Evolutionary conservation across 2,113 vertebrate species (phyloP).

Genomic region (Tachycineta bicolor): DNA sequence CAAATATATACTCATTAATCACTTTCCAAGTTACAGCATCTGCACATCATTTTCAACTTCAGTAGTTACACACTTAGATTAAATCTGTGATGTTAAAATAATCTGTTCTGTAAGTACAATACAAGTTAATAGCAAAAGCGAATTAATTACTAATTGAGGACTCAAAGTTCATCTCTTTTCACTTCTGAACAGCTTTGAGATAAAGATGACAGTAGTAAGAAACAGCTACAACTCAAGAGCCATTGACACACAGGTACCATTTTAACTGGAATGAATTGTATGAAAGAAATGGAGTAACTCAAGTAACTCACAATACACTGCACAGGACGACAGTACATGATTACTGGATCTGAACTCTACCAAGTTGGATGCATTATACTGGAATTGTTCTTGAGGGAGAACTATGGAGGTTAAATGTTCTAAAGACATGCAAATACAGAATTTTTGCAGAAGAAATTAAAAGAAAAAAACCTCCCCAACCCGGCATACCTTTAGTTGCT

Average conservation of each 20-base stretch:
- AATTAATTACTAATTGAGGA: constrained; percentile 48
- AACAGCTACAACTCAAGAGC: constrained; percentile 50
- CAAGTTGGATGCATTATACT: constrained; percentile 55
- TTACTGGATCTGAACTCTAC: constrained; percentile 57
- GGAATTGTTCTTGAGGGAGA: constrained; percentile 58
- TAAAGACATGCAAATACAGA: constrained; percentile 75
- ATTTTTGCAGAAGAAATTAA: constrained; percentile 44
- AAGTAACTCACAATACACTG: constrained; percentile 67
- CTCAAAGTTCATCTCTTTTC: constrained; percentile 56
- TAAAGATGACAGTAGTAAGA: constrained; percentile 44
- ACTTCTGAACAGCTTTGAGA: constrained; percentile 61
- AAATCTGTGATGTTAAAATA: constrained; percentile 44
- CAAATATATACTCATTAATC: constrained; percentile 39
- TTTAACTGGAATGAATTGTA: constrained; percentile 62
- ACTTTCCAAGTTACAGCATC: constrained; percentile 58
- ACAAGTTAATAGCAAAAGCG: constrained; percentile 59
- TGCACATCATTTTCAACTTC: constrained; percentile 17
- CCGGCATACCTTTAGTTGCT: constrained; percentile 91
- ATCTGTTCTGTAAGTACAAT: constrained; percentile 32
- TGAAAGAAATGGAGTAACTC: constrained; percentile 68
- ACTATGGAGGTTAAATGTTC: constrained; percentile 65
- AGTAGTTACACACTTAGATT: constrained; percentile 53
- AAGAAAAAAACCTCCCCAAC: not conserved
- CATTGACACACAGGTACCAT: constrained; percentile 45
- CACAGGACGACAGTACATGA: constrained; percentile 63